Percentiles rank a stretch among this genome's conserved stretches.
Evolutionary conservation across 2,888 invertebrate genomes (phyloP).

Genomic region (Lasiommata megera): DNA sequence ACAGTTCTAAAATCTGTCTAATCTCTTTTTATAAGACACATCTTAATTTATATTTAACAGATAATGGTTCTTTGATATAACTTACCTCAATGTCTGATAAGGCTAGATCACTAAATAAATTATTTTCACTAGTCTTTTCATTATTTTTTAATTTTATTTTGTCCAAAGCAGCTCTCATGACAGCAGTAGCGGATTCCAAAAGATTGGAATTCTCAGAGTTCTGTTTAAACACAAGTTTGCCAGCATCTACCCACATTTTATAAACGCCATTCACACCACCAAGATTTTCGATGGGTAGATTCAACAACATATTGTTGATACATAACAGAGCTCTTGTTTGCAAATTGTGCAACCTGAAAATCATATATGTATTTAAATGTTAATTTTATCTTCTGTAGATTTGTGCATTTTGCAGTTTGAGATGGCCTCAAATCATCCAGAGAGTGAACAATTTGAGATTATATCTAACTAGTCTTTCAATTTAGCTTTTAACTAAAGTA

Average conservation of each 20-base stretch:
- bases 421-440: too few species aligned
- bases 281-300: conserved; percentile 82
- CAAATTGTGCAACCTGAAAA: conserved; percentile 75
- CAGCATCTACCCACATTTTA: conserved; percentile 85
- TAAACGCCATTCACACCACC: conserved; percentile 84
- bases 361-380: too few species aligned
- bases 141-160: conserved; percentile 80
- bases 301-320: conserved; percentile 85
- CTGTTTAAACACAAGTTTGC: conserved; percentile 82
- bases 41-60: too few species aligned
- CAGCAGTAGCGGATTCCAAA: conserved; percentile 86
- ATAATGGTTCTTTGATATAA: too few species aligned
- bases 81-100: conserved; percentile 79
- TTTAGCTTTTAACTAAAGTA: too few species aligned
- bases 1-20: too few species aligned
- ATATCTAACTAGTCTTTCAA: too few species aligned
- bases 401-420: too few species aligned
- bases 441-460: too few species aligned
- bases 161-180: conserved; percentile 87
- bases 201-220: conserved; percentile 73
- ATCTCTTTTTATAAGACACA: too few species aligned
- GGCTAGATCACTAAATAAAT: conserved; percentile 79
- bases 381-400: too few species aligned
- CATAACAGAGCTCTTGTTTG: conserved; percentile 85
- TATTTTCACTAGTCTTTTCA: conserved; percentile 49